phyloP scores from a whole-genome alignment of 2,888 invertebrate species.

The Rhyacophila evoluta region DNA sequence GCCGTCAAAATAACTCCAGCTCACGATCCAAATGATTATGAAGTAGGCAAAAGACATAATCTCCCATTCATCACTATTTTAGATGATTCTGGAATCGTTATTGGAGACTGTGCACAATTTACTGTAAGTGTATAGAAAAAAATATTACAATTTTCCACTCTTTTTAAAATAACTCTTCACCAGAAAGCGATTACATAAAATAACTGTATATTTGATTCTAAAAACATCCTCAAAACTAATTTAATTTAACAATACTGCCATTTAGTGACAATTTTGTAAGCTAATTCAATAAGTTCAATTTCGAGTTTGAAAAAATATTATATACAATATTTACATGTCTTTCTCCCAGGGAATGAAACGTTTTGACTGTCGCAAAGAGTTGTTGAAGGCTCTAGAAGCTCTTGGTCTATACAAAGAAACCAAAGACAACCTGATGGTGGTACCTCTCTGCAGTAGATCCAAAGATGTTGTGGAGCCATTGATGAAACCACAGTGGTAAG shows the following conservation, averaged over 20 bases:
- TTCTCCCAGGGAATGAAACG: conserved; percentile 88
- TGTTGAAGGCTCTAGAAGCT: conserved; percentile 81
- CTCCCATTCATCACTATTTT: conserved; percentile 90
- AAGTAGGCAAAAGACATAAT: conserved; percentile 90
- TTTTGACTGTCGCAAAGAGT: conserved; percentile 87
- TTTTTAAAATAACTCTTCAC: too few species aligned
- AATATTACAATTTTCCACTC: too few species aligned
- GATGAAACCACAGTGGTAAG: conserved; percentile 95
- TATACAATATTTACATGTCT: too few species aligned
- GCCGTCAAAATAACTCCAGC: conserved; percentile 99
- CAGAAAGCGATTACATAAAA: too few species aligned
- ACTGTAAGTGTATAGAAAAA: too few species aligned
- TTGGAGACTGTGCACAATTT: conserved; percentile 83
- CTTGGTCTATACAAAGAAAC: conserved; percentile 81
- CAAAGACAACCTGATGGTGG: conserved; percentile 94
- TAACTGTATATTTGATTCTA: too few species aligned
- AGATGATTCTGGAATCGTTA: conserved; percentile 89
- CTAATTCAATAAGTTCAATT: too few species aligned
- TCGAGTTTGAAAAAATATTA: too few species aligned
- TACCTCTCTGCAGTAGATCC: conserved; percentile 95
- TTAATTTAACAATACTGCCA: too few species aligned
- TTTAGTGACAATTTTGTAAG: too few species aligned
- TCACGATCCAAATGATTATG: conserved; percentile 97
- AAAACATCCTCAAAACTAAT: too few species aligned
- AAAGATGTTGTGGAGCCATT: conserved; percentile 98